Conservation (phyloP, 2,888 invertebrate species). For the Ditylenchus weischeri region DNA sequence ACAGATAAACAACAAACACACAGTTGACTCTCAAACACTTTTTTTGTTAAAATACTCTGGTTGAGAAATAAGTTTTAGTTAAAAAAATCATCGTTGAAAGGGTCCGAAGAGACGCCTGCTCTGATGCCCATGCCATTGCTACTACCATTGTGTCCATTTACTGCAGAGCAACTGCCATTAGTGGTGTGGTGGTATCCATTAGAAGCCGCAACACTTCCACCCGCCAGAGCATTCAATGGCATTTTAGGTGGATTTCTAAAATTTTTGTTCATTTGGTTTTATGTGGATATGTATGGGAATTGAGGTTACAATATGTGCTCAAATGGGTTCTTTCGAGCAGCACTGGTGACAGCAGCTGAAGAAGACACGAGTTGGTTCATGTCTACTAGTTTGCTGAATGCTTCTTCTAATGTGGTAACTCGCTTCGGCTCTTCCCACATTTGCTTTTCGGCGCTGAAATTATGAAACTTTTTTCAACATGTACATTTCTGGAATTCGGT, state of each 20-base stretch:
- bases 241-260: slow-evolving; percentile 53
- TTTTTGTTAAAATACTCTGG: no score
- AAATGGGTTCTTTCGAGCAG: slow-evolving; percentile 55
- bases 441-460: slow-evolving; percentile 30
- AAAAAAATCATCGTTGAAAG: slow-evolving; percentile 40
- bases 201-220: slow-evolving; percentile 18
- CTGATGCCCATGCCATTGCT: slow-evolving; percentile 2
- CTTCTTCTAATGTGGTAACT: slow-evolving; percentile 54
- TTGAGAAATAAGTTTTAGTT: slow-evolving; percentile 22
- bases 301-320: slow-evolving; percentile 44
- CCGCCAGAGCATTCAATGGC: slow-evolving; percentile 35
- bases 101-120: slow-evolving; percentile 24
- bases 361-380: slow-evolving; percentile 50
- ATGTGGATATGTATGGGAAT: not conserved
- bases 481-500: not conserved
- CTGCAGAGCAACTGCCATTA: slow-evolving; percentile 1
- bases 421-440: slow-evolving; percentile 30
- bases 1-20: not conserved
- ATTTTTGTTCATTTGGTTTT: not conserved
- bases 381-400: slow-evolving; percentile 56
- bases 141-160: slow-evolving; percentile 3
- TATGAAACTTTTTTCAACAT: not conserved
- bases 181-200: not conserved
- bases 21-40: no score
- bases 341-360: slow-evolving; percentile 15